A percentile compares a stretch with the other conserved stretches of the same genome.
Evolutionary conservation across 2,113 vertebrate species (phyloP).

Genomic region (human (Homo sapiens)): DNA sequence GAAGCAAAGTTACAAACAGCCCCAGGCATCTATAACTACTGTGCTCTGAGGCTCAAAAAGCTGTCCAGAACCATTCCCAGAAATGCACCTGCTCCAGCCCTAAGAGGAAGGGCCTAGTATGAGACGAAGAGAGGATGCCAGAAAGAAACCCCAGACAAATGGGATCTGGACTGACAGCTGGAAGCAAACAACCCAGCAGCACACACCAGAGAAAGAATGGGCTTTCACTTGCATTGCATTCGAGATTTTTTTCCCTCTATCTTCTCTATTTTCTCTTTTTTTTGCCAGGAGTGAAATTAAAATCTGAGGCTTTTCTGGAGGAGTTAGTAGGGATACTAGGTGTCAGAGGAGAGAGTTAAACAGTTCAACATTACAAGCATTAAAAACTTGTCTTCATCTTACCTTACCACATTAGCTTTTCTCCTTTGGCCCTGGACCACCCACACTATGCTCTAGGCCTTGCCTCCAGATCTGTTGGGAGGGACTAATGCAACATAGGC

Average conservation of each 20-base stretch:
- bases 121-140: not conserved
- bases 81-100: not conserved
- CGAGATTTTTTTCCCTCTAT: rapidly evolving
- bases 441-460: not conserved
- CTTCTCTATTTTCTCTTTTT: not conserved
- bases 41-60: not conserved
- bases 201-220: not conserved
- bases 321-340: not conserved
- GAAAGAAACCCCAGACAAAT: not conserved
- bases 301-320: not conserved
- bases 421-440: not conserved
- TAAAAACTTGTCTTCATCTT: not conserved
- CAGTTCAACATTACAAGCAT: not conserved
- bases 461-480: not conserved
- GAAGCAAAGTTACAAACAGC: not conserved
- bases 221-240: not conserved
- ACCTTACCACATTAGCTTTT: not conserved
- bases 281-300: not conserved
- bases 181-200: not conserved
- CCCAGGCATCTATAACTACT: not conserved
- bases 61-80: not conserved
- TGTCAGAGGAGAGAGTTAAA: not conserved
- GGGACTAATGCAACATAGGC: not conserved
- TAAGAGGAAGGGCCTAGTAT: not conserved
- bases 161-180: not conserved